Percentiles rank a stretch among this genome's conserved stretches.
Conservation (phyloP, 2,888 invertebrate species). For the Ennomos quercinarius region DNA sequence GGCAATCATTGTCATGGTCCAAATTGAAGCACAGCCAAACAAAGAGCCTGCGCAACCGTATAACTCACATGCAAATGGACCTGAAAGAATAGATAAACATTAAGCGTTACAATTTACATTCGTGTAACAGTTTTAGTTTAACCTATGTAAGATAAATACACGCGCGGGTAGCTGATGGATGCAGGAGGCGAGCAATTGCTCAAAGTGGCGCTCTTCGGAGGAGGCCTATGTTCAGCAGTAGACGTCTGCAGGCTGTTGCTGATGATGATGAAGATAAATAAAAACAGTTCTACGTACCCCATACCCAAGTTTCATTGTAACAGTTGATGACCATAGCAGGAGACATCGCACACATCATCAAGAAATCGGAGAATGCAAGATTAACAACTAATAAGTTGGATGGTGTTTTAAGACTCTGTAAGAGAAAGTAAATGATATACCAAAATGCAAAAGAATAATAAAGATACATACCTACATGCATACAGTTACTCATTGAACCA, state of each 20-base stretch:
- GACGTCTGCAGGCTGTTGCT: too few relatives aligned
- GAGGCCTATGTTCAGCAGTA: too few relatives aligned
- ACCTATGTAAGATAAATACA: too few relatives aligned
- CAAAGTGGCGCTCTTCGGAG: too few relatives aligned
- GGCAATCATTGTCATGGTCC: slow-evolving; percentile 97
- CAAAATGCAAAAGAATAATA: not conserved
- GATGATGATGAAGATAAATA: too few relatives aligned
- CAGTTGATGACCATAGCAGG: slow-evolving; percentile 94
- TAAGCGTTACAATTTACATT: too few relatives aligned
- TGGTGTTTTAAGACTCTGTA: slow-evolving; percentile 90
- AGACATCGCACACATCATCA: slow-evolving; percentile 94
- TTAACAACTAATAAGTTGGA: slow-evolving; percentile 96
- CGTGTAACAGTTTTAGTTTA: too few relatives aligned
- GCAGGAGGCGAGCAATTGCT: too few relatives aligned
- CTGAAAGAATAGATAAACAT: slow-evolving; percentile 58
- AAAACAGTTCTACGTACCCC: slow-evolving; percentile 77
- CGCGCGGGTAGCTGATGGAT: too few relatives aligned
- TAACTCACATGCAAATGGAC: slow-evolving; percentile 93
- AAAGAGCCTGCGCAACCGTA: slow-evolving; percentile 95
- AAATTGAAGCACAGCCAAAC: slow-evolving; percentile 95
- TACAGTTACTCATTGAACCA: not conserved
- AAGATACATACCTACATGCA: not conserved
- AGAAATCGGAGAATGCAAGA: slow-evolving; percentile 95
- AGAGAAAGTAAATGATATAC: slow-evolving; percentile 28
- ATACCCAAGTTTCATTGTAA: slow-evolving; percentile 90